Percentiles rank a stretch among this genome's conserved stretches.
These are phyloP conservation scores for Pollenia angustigena DNA, from an alignment of 2,888 invertebrate genomes.

Conservation along the genomic window DNA sequence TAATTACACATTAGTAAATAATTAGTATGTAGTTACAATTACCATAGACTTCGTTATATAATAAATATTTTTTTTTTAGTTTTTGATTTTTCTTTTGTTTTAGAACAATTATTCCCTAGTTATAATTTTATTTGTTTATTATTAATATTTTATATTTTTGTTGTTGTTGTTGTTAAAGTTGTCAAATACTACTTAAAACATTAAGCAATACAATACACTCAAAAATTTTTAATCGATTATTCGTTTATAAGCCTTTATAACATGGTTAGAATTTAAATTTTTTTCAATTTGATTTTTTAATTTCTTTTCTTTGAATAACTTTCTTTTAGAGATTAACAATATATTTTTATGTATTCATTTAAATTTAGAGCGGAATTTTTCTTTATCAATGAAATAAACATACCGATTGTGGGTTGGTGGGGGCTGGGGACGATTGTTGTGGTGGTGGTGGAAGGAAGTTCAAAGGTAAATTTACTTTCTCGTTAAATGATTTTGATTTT, in stretches of 20 bases:
- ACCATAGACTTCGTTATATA: conserved; percentile 59
- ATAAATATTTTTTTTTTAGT: conserved; percentile 28
- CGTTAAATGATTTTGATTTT: conserved; percentile 80
- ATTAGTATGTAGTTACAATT: conserved; percentile 54
- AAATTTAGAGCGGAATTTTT: conserved; percentile 26
- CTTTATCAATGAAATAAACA: conserved; percentile 36
- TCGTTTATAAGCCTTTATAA: conserved; percentile 67
- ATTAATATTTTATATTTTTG: conserved; percentile 13
- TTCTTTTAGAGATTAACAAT: conserved; percentile 45
- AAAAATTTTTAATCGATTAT: conserved; percentile 65
- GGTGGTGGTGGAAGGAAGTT: not conserved
- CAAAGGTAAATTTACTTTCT: conserved; percentile 74
- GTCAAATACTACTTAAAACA: conserved; percentile 56
- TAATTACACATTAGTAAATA: conserved; percentile 9
- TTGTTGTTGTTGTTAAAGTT: not conserved
- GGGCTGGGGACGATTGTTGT: not conserved
- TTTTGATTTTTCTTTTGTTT: conserved; percentile 28
- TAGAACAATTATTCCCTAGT: conserved; percentile 54
- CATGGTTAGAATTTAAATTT: conserved; percentile 44
- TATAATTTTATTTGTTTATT: conserved; percentile 25
- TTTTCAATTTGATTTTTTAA: conserved; percentile 36
- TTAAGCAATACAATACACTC: conserved; percentile 67
- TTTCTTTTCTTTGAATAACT: conserved; percentile 41
- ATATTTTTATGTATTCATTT: conserved; percentile 8
- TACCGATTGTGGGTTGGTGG: conserved; percentile 15